phyloP scores from a whole-genome alignment of 2,113 vertebrate species.

The Podilymbus podiceps region DNA sequence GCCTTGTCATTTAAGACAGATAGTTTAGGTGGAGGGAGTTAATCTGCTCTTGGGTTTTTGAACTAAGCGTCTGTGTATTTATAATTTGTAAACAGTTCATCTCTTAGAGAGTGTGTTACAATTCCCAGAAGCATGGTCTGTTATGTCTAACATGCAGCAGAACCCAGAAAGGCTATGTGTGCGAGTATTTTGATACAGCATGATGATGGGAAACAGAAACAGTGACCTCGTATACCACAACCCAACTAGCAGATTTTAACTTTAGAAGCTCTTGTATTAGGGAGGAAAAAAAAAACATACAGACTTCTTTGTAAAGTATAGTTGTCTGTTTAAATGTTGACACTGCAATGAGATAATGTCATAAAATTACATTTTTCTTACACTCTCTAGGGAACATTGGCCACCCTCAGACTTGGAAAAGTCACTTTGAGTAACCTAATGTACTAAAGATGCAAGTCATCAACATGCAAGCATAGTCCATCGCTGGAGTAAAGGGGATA shows the following conservation, averaged over 20 bases:
- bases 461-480: neutral
- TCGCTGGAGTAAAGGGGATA: neutral
- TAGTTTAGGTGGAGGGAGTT: slow-evolving; percentile 79
- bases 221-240: neutral
- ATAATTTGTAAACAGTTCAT: slow-evolving; percentile 85
- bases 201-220: slow-evolving; percentile 44
- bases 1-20: slow-evolving; percentile 79
- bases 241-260: neutral
- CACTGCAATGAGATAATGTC: slow-evolving; percentile 42
- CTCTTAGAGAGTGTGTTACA: slow-evolving; percentile 81
- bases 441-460: neutral
- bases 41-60: slow-evolving; percentile 68
- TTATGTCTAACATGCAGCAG: slow-evolving; percentile 81
- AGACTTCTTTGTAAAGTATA: slow-evolving; percentile 22
- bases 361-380: slow-evolving; percentile 46
- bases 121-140: slow-evolving; percentile 85
- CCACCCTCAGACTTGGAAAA: slow-evolving; percentile 52
- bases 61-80: slow-evolving; percentile 68
- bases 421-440: neutral
- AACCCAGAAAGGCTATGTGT: slow-evolving; percentile 57
- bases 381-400: neutral
- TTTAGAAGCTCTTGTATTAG: neutral
- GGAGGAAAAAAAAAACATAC: slow-evolving; percentile 2
- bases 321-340: slow-evolving; percentile 49
- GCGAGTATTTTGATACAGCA: neutral